Conservation (phyloP, 2,113 vertebrate species). For the Macrotis lagotis region DNA sequence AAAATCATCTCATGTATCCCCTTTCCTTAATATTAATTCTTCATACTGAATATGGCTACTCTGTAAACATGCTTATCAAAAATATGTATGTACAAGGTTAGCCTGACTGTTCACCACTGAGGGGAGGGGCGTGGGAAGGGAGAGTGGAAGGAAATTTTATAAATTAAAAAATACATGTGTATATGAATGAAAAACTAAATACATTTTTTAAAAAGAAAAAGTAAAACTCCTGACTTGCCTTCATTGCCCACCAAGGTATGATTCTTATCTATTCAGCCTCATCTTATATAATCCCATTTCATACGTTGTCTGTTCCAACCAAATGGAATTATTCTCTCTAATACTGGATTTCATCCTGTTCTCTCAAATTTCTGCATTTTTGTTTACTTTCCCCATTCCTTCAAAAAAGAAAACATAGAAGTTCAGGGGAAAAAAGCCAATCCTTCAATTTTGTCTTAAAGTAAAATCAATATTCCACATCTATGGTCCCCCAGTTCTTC, state of each 20-base stretch:
- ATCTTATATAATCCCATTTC: neutral
- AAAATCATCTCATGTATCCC: too few species aligned
- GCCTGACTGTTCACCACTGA: too few species aligned
- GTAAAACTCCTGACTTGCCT: neutral
- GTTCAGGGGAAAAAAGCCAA: neutral
- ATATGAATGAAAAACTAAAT: too few species aligned
- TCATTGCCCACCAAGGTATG: neutral
- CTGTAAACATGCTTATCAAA: too few species aligned
- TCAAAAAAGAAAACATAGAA: neutral
- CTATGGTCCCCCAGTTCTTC: neutral
- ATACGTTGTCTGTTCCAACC: neutral
- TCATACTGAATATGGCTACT: too few species aligned
- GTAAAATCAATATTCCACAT: neutral
- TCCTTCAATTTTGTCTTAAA: neutral
- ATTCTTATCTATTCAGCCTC: neutral
- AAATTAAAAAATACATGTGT: too few species aligned
- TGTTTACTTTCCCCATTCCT: neutral
- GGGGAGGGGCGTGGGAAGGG: too few species aligned
- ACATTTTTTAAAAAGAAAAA: too few species aligned
- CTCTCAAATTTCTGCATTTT: neutral
- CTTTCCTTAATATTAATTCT: too few species aligned
- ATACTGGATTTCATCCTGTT: neutral
- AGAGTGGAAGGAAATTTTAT: too few species aligned
- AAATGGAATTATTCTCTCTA: neutral
- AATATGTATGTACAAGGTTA: too few species aligned